Evolutionary conservation across 2,888 invertebrate species (phyloP).

Genomic region (Orthosia gracilis): DNA sequence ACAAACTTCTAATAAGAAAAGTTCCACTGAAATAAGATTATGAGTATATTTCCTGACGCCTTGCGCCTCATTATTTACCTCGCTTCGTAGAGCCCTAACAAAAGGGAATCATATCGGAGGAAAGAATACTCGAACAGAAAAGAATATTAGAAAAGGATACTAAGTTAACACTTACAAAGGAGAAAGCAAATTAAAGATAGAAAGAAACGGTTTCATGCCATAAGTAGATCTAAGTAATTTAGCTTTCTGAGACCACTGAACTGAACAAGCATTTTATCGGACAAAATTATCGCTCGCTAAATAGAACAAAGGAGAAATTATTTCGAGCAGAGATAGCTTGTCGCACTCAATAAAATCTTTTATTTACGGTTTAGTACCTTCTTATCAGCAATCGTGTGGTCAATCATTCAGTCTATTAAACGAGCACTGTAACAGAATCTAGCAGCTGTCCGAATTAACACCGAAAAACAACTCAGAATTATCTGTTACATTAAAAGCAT

Average conservation of each 20-base stretch:
- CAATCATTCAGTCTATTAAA: slow-evolving; percentile 60
- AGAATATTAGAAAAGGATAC: slow-evolving; percentile 38
- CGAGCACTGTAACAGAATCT: slow-evolving; percentile 45
- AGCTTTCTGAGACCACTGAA: slow-evolving; percentile 49
- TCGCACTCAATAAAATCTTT: slow-evolving; percentile 33
- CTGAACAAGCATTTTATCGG: slow-evolving; percentile 48
- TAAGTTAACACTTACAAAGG: slow-evolving; percentile 33
- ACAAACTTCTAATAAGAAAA: slow-evolving; percentile 88
- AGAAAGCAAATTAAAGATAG: slow-evolving; percentile 48
- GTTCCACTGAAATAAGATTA: slow-evolving; percentile 79
- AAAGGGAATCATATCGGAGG: slow-evolving; percentile 44
- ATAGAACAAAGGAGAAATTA: slow-evolving; percentile 46
- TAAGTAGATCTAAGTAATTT: slow-evolving; percentile 37
- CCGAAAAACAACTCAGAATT: slow-evolving; percentile 45
- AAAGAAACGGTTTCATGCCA: slow-evolving; percentile 30
- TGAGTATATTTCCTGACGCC: slow-evolving; percentile 70
- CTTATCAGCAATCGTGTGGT: slow-evolving; percentile 47
- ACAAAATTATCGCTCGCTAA: slow-evolving; percentile 31
- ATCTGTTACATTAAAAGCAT: slow-evolving; percentile 68
- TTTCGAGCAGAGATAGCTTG: slow-evolving; percentile 21
- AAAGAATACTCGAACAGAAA: slow-evolving; percentile 36
- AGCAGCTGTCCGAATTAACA: slow-evolving; percentile 59
- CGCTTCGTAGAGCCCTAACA: slow-evolving; percentile 46
- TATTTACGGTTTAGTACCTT: slow-evolving; percentile 42
- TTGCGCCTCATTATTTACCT: slow-evolving; percentile 56